Percentiles rank a stretch among this genome's conserved stretches.
phyloP scores from a whole-genome alignment of 1,140 invertebrate genomes.

The Lepidurus couesii region DNA sequence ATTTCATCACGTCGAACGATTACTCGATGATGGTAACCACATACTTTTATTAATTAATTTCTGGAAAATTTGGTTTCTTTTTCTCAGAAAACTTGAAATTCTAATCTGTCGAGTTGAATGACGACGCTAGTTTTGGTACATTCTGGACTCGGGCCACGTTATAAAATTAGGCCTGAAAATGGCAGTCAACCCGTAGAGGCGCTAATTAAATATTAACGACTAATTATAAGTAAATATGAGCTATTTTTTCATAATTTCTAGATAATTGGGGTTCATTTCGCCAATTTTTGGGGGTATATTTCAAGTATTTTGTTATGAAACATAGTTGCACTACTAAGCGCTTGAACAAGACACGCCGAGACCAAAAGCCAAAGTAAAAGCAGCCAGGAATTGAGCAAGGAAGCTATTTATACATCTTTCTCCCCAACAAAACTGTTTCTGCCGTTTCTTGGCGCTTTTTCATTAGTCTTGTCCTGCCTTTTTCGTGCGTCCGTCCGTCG shows the following conservation, averaged over 20 bases:
- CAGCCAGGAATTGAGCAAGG: not conserved
- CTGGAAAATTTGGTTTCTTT: not conserved
- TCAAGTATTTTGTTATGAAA: too few relatives aligned
- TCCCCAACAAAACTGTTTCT: constrained; percentile 3
- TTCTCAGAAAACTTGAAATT: not conserved
- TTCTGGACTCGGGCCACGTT: not conserved
- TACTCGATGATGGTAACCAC: constrained; percentile 95
- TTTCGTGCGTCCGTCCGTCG: not conserved
- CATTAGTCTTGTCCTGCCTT: not conserved
- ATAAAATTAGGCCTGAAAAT: not conserved
- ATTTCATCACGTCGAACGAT: constrained; percentile 97
- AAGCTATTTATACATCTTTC: not conserved
- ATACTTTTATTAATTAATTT: not conserved
- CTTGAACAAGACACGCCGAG: not conserved
- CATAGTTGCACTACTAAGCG: too few relatives aligned
- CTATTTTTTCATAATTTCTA: too few relatives aligned
- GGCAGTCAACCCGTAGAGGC: too few relatives aligned
- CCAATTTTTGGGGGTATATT: too few relatives aligned
- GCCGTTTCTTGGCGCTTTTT: not conserved
- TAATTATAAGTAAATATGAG: too few relatives aligned
- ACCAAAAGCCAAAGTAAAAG: not conserved
- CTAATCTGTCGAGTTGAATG: not conserved
- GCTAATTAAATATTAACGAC: too few relatives aligned
- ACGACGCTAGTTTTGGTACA: not conserved
- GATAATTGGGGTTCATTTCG: too few relatives aligned